Evolutionary conservation across 2,797 vertebrate species (phyloP).

Genomic region (Aldrovandia affinis): DNA sequence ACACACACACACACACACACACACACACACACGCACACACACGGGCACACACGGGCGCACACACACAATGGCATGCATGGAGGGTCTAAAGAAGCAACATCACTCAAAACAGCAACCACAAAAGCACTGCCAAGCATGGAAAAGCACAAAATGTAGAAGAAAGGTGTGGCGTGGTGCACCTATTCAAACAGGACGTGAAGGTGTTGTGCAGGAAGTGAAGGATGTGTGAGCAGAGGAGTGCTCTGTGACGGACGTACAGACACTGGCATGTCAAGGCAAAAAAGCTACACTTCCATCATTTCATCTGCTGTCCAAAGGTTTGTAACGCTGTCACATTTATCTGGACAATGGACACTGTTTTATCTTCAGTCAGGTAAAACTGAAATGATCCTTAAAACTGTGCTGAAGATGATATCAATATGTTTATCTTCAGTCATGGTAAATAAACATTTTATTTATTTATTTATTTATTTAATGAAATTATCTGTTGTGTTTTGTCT

Average conservation of each 20-base stretch:
- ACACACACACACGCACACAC: no score
- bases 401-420: no score
- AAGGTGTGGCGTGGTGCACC: not conserved
- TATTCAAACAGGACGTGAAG: not conserved
- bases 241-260: not conserved
- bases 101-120: not conserved
- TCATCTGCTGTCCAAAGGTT: not conserved
- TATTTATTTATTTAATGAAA: no score
- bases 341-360: not conserved
- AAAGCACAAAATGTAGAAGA: not conserved
- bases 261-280: constrained; percentile 15
- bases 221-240: not conserved
- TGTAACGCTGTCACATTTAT: not conserved
- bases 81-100: not conserved
- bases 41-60: no score
- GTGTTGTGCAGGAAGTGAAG: not conserved
- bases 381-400: not conserved
- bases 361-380: not conserved
- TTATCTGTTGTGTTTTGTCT: no score
- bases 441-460: no score
- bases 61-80: no score
- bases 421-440: no score
- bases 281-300: not conserved
- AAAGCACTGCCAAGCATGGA: not conserved
- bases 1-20: no score